These are phyloP conservation scores for Lithodes maja DNA, from an alignment of 2,888 invertebrate genomes.

Conservation along the genomic window DNA sequence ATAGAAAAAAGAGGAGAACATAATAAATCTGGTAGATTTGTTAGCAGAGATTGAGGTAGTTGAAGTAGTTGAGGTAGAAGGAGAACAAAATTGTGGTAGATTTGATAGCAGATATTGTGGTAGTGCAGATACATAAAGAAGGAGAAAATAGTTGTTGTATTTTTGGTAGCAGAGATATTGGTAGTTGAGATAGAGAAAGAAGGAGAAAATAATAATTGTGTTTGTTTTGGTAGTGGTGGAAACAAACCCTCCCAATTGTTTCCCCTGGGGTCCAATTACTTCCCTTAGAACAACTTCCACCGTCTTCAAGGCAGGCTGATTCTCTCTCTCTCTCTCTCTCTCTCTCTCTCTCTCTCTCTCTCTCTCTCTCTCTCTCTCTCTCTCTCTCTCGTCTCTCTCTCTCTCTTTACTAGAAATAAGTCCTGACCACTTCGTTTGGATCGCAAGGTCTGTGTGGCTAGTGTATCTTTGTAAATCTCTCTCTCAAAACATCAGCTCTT, in stretches of 20 bases:
- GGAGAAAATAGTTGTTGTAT: neutral
- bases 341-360: constrained; percentile 35
- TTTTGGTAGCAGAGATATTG: neutral
- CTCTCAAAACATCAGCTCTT: neutral
- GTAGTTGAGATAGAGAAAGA: neutral
- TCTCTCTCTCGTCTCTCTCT: constrained; percentile 9
- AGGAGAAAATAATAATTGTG: neutral
- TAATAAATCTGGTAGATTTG: neutral
- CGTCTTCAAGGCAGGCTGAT: constrained; percentile 6
- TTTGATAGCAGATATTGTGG: neutral
- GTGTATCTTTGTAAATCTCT: no score
- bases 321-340: constrained; percentile 30
- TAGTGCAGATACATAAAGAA: neutral
- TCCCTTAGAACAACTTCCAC: neutral
- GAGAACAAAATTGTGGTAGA: neutral
- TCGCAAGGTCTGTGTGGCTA: no score
- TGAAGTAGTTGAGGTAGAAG: neutral
- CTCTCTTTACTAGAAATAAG: no score
- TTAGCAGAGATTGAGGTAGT: neutral
- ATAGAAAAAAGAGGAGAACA: neutral
- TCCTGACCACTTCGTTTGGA: no score
- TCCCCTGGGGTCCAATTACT: neutral
- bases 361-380: neutral
- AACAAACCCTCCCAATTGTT: neutral
- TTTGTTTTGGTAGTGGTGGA: neutral